A percentile compares a stretch with the other conserved stretches of the same genome.
These are phyloP conservation scores for cattle (Bos taurus) DNA, from an alignment of 2,113 vertebrate species.

Conservation along the genomic window ARS-UCD2.0 NC_037335.1:86658501-86659000, in stretches of 20 bases:
- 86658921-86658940: background rate
- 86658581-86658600: background rate
- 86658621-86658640: background rate
- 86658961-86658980: rapidly evolving
- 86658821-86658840: background rate
- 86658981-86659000: background rate
- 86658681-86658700: background rate
- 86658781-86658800: background rate
- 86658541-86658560: background rate
- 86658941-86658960: rapidly evolving
- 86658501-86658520: too few species aligned
- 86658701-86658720: background rate
- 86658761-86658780: background rate
- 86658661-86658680: background rate
- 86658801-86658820: background rate
- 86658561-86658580: rapidly evolving
- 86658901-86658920: background rate
- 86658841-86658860: background rate
- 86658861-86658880: background rate
- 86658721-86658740: background rate
- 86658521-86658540: background rate
- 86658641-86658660: background rate
- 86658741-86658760: background rate
- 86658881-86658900: background rate
- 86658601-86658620: background rate